Percentiles rank a stretch among this genome's conserved stretches.
phyloP scores from a whole-genome alignment of 2,797 vertebrate species.

The Phalloptychus januarius region DNA sequence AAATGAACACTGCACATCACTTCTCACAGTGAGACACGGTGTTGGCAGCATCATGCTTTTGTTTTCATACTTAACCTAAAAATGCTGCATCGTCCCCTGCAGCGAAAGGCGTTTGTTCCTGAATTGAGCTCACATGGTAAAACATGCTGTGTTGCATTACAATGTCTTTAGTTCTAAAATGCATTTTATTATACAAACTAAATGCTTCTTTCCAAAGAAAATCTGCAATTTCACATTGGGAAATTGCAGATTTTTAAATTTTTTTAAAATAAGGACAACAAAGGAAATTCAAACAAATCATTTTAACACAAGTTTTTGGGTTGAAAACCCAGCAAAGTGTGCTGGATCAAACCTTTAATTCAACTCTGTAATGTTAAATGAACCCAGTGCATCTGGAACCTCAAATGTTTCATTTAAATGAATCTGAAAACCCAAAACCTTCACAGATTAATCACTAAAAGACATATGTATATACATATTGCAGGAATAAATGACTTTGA shows the following conservation, averaged over 20 bases:
- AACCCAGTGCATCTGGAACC: not conserved
- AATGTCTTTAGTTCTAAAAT: not conserved
- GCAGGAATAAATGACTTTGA: not conserved
- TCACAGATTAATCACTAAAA: not conserved
- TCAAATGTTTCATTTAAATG: not conserved
- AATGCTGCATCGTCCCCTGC: not conserved
- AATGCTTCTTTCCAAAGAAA: not conserved
- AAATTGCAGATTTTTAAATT: too few species aligned
- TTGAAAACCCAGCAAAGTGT: not conserved
- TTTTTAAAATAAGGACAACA: not conserved
- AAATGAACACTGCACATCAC: not conserved
- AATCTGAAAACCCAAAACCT: not conserved
- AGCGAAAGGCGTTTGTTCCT: not conserved
- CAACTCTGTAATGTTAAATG: not conserved
- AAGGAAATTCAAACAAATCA: not conserved
- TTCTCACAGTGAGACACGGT: not conserved
- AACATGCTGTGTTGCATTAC: not conserved
- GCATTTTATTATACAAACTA: not conserved
- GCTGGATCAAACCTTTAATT: not conserved
- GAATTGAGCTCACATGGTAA: not conserved
- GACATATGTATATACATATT: not conserved
- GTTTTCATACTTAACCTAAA: not conserved
- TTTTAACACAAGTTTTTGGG: not conserved
- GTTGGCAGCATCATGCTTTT: not conserved
- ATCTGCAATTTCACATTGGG: not conserved